Conservation (phyloP, 2,888 invertebrate species). For the Lapara coniferarum region DNA sequence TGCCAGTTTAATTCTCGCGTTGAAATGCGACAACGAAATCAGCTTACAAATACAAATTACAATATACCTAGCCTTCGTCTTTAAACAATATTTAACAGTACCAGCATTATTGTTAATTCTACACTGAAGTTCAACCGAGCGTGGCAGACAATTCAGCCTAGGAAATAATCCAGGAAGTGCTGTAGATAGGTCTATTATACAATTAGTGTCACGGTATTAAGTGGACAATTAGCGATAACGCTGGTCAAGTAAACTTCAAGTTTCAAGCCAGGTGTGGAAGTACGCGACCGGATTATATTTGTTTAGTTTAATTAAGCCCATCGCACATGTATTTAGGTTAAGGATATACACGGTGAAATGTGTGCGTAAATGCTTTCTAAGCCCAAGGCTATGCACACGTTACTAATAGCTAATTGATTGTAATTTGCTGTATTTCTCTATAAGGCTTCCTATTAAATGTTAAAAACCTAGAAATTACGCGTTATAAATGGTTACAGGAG, state of each 20-base stretch:
- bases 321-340: background rate
- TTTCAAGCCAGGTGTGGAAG: background rate
- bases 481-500: too few relatives aligned
- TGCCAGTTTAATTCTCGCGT: too few relatives aligned
- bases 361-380: too few relatives aligned
- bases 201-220: conserved; percentile 13
- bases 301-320: background rate
- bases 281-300: background rate
- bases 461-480: too few relatives aligned
- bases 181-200: conserved; percentile 8
- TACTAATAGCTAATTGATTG: too few relatives aligned
- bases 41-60: too few relatives aligned
- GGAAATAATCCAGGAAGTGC: conserved; percentile 17
- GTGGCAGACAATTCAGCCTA: conserved; percentile 2
- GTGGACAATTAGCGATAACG: conserved; percentile 9
- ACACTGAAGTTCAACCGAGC: background rate
- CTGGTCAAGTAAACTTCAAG: background rate
- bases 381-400: too few relatives aligned
- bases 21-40: too few relatives aligned
- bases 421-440: too few relatives aligned
- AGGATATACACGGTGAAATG: background rate
- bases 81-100: background rate
- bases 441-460: too few relatives aligned
- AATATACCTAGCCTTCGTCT: too few relatives aligned
- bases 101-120: background rate